Evolutionary conservation across 2,888 invertebrate species (phyloP).

Genomic region (Campopleginae sp.): DNA sequence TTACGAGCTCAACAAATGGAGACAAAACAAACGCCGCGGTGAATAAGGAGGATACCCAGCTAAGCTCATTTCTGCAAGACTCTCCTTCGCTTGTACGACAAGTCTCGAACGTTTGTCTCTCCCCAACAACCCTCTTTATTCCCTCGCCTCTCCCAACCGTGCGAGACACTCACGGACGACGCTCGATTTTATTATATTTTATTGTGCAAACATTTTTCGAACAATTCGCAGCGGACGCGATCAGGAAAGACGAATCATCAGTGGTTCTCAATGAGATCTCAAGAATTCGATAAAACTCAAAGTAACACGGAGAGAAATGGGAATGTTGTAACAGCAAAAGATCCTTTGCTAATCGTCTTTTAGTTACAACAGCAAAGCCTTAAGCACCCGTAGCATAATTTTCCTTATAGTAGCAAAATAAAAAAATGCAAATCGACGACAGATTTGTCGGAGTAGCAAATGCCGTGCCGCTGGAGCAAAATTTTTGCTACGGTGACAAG

Average conservation of each 20-base stretch:
- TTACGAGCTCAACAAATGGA: slow-evolving; percentile 58
- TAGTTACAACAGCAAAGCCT: no score
- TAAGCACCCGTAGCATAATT: no score
- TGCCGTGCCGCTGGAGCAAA: no score
- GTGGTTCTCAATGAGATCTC: slow-evolving; percentile 9
- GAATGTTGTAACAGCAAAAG: no score
- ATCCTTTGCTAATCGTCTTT: no score
- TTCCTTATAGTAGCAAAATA: no score
- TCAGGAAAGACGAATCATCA: slow-evolving; percentile 7
- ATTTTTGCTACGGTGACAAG: no score
- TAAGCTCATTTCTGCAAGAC: slow-evolving; percentile 46
- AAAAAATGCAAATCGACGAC: no score
- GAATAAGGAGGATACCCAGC: slow-evolving; percentile 21
- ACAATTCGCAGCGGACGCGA: background rate
- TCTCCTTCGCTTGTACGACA: slow-evolving; percentile 44
- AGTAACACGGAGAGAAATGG: no score
- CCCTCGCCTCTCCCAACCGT: background rate
- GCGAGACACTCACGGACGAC: slow-evolving; percentile 35
- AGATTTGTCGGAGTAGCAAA: no score
- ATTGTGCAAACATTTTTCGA: slow-evolving; percentile 2
- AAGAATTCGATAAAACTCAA: no score
- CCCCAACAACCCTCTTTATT: slow-evolving; percentile 28
- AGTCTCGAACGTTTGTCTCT: slow-evolving; percentile 15
- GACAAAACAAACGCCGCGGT: slow-evolving; percentile 26
- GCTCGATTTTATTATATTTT: slow-evolving; percentile 29